A percentile compares a stretch with the other conserved stretches of the same genome.
Evolutionary conservation across 1,140 invertebrate species (phyloP).

Genomic region (Cydia pomonella): DNA sequence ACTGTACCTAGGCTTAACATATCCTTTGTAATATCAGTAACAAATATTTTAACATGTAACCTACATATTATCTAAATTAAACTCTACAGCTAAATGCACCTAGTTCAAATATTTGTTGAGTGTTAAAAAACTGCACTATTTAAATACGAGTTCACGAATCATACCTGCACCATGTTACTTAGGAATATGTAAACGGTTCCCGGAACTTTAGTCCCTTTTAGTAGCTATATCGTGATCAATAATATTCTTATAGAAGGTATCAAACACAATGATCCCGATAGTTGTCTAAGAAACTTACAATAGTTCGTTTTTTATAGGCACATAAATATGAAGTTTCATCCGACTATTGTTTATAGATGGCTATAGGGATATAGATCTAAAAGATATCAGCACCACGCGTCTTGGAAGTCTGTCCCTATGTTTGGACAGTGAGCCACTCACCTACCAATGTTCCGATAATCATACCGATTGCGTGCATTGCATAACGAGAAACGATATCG

Average conservation of each 20-base stretch:
- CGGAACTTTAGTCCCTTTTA: no score
- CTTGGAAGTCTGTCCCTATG: not conserved
- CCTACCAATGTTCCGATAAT: not conserved
- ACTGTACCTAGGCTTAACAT: no score
- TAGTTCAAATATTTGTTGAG: no score
- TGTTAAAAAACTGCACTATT: no score
- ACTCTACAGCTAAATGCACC: no score
- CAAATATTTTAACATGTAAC: no score
- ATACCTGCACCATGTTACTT: no score
- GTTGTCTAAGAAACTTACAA: not conserved
- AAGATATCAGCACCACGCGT: not conserved
- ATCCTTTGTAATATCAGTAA: no score
- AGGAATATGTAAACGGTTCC: no score
- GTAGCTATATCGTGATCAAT: not conserved
- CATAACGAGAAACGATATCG: constrained; percentile 19
- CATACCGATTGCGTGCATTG: not conserved
- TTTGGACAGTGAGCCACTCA: not conserved
- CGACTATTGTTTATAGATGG: not conserved
- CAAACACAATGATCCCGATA: not conserved
- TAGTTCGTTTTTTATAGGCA: not conserved
- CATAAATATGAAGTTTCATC: not conserved
- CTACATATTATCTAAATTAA: no score
- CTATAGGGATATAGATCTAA: not conserved
- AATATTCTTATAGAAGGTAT: not conserved
- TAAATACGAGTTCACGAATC: no score